Percentiles rank a stretch among this genome's conserved stretches.
Evolutionary conservation across 2,113 vertebrate genomes (phyloP).

Genomic region (Rhea americana): DNA sequence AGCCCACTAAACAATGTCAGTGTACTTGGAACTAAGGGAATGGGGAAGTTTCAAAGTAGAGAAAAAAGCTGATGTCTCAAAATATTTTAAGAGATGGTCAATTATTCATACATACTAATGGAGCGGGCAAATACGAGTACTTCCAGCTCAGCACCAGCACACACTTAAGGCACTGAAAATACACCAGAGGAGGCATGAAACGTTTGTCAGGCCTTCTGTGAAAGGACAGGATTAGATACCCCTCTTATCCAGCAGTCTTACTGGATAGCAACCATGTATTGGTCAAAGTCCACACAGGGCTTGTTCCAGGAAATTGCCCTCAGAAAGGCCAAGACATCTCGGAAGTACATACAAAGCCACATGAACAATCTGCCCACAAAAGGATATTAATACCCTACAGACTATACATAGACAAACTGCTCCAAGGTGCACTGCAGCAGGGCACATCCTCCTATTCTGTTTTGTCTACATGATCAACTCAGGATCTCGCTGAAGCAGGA

Average conservation of each 20-base stretch:
- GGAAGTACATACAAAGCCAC: not conserved
- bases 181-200: not conserved
- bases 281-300: not conserved
- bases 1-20: not conserved
- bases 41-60: not conserved
- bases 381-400: not conserved
- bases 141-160: not conserved
- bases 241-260: not conserved
- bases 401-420: not conserved
- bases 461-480: not conserved
- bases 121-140: not conserved
- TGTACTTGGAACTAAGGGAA: not conserved
- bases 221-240: not conserved
- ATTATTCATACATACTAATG: not conserved
- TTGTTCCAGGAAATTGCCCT: not conserved
- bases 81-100: not conserved
- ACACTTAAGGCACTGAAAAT: not conserved
- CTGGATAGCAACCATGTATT: not conserved
- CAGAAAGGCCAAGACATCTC: not conserved
- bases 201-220: not conserved
- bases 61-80: not conserved
- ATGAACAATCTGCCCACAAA: not conserved
- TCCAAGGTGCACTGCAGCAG: not conserved
- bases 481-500: rapidly evolving
- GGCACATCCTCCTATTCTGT: not conserved